Base-by-base conservation (phyloP, 1,140 invertebrate species). In the Zaprionus capensis region DNA sequence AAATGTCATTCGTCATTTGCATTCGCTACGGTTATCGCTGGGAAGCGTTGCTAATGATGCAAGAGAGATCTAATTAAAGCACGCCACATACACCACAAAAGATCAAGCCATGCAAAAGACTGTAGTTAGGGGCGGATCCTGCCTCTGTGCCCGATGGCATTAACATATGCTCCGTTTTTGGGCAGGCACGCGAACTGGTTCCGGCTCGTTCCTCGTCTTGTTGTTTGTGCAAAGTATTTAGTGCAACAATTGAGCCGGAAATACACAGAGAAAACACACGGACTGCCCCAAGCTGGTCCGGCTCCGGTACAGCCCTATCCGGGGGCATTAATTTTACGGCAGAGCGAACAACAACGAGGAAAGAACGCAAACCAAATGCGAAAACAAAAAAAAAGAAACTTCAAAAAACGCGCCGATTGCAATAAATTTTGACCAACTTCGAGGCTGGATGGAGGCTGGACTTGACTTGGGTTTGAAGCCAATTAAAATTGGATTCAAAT, bases 401-500 rank as follows among this genome's bases (percentile, higher is more conserved):
- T 66, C 68, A 72, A 67, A 76, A 76, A 62, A 71, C 57, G 28
- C 61, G 38, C 15, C 66, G 28, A 63, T 62, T 64, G 81, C 62
- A 75, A 76, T 82, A 81, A 73, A 90, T 81, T 87, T 81, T 49
- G 53, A 24, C 15, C 46, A 64, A 67, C 46, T 71, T 57, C n/a
- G 31, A 70, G 49, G 22, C 26, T 17, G 41, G 55, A 44, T 7
- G 14, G 51, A 36, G 41, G 55, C 36, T 7, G 14, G 51, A 36
- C 46, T 34, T 31, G 61, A 34, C 49, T 11, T 31, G 70, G 69
- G 72, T 66, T 63, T 46, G 56, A 51, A 70, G 71, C 81, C 83
- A 87, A 87, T 88, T 87, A 88, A 87, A 88, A 87, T 78, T 70
- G 78, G 71, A 82, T 80, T 76, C 61, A 78, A 86, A 84, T 87